Evolutionary conservation across 2,113 vertebrate species (phyloP).

Genomic region (Leuciscus idus): DNA sequence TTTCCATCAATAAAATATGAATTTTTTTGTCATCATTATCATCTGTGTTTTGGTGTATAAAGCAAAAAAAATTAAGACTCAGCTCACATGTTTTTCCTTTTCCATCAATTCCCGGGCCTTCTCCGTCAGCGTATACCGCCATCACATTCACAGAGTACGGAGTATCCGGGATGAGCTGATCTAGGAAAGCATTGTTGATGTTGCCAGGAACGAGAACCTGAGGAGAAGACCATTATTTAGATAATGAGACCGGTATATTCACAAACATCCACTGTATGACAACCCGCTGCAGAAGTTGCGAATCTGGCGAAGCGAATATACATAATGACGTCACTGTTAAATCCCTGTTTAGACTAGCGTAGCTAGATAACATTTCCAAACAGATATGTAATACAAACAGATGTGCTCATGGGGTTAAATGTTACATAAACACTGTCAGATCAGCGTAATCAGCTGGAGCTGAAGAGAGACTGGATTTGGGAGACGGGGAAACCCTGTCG

Average conservation of each 20-base stretch:
- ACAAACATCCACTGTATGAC: slow-evolving; percentile 39
- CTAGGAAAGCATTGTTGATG: slow-evolving; percentile 82
- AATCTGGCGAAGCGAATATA: slow-evolving; percentile 64
- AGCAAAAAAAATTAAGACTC: not conserved
- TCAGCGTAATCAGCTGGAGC: slow-evolving; percentile 24
- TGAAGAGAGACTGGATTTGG: not conserved
- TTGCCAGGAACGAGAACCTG: slow-evolving; percentile 89
- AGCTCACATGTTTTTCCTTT: slow-evolving; percentile 89
- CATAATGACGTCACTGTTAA: slow-evolving; percentile 71
- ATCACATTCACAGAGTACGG: slow-evolving; percentile 84
- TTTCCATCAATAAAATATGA: too few relatives aligned
- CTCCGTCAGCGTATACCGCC: slow-evolving; percentile 88
- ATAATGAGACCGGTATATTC: slow-evolving; percentile 26
- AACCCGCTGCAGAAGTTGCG: slow-evolving; percentile 49
- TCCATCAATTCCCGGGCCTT: slow-evolving; percentile 77
- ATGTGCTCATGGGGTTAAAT: slow-evolving; percentile 53
- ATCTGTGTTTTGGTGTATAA: not conserved
- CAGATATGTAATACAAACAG: slow-evolving; percentile 66
- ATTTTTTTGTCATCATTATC: too few relatives aligned
- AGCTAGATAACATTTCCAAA: slow-evolving; percentile 57
- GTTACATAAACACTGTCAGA: slow-evolving; percentile 56
- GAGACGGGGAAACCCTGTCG: slow-evolving; percentile 37
- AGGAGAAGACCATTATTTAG: slow-evolving; percentile 42
- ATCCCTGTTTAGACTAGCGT: slow-evolving; percentile 55
- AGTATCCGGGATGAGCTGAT: slow-evolving; percentile 88